Evolutionary conservation across 2,888 invertebrate species (phyloP).

Genomic region (Priocnemis perturbator): DNA sequence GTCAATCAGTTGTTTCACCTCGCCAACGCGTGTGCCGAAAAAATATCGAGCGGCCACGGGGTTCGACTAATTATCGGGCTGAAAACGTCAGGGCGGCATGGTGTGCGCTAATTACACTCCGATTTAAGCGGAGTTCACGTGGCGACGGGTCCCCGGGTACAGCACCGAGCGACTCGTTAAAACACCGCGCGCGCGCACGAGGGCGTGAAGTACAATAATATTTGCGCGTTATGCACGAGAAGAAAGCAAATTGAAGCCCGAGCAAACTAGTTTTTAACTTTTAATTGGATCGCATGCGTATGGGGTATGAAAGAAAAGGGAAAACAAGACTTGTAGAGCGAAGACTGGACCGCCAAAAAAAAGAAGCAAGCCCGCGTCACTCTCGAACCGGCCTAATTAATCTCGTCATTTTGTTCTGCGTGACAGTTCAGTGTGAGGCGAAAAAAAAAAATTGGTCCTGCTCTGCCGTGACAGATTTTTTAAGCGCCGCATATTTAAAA

Average conservation of each 20-base stretch:
- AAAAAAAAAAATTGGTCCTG: no score
- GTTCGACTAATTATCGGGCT: not conserved
- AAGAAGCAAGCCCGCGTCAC: not conserved
- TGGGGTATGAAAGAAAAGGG: not conserved
- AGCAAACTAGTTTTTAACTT: constrained; percentile 51
- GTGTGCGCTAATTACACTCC: constrained; percentile 34
- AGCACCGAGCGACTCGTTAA: constrained; percentile 41
- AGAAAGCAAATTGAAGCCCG: constrained; percentile 48
- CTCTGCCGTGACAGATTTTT: no score
- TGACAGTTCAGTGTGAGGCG: no score
- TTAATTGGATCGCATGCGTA: constrained; percentile 51
- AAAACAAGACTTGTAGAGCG: not conserved
- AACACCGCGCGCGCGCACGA: constrained; percentile 33
- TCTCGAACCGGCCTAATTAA: not conserved
- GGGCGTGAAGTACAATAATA: constrained; percentile 47
- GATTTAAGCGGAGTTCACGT: constrained; percentile 19
- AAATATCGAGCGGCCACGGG: no score
- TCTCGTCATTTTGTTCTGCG: no score
- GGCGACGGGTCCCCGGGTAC: not conserved
- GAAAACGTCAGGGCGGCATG: constrained; percentile 6
- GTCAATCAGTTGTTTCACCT: no score
- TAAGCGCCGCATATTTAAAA: no score
- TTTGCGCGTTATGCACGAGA: constrained; percentile 42
- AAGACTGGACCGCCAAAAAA: not conserved
- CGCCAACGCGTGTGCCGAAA: no score